Conservation (phyloP, 2,113 vertebrate genomes). For the Pionites leucogaster region DNA sequence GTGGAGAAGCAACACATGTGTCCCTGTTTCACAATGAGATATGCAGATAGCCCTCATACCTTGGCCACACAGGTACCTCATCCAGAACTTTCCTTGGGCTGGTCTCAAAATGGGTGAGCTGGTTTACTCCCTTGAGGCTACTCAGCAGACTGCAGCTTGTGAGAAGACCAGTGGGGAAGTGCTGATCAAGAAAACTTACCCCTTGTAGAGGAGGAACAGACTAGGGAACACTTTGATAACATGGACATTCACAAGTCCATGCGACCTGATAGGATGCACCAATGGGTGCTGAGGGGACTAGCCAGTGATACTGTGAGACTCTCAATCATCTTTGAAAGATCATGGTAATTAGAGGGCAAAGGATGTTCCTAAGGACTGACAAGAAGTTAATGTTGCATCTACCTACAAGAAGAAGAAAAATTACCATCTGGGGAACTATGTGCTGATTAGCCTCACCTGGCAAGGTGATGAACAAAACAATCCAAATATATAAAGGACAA, state of each 20-base stretch:
- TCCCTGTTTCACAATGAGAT: not conserved
- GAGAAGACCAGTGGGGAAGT: not conserved
- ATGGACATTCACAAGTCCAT: not conserved
- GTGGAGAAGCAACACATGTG: accelerated
- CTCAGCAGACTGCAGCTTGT: not conserved
- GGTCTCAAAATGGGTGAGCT: not conserved
- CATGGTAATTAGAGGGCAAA: not conserved
- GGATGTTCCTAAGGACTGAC: not conserved
- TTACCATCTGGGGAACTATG: not conserved
- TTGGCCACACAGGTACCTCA: not conserved
- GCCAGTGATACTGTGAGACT: not conserved
- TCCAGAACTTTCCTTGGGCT: not conserved
- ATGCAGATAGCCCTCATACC: not conserved
- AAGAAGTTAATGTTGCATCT: not conserved
- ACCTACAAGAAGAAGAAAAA: not conserved
- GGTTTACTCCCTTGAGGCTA: not conserved
- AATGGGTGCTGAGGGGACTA: not conserved
- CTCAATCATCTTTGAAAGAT: not conserved
- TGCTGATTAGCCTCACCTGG: not conserved
- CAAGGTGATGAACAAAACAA: not conserved
- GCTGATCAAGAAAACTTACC: not conserved
- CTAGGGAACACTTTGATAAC: not conserved
- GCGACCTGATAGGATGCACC: not conserved
- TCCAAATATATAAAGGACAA: not conserved
- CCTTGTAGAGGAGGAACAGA: not conserved